These are phyloP conservation scores for Pseudochromis fuscus DNA, from an alignment of 2,797 vertebrate genomes.

Conservation along the genomic window DNA sequence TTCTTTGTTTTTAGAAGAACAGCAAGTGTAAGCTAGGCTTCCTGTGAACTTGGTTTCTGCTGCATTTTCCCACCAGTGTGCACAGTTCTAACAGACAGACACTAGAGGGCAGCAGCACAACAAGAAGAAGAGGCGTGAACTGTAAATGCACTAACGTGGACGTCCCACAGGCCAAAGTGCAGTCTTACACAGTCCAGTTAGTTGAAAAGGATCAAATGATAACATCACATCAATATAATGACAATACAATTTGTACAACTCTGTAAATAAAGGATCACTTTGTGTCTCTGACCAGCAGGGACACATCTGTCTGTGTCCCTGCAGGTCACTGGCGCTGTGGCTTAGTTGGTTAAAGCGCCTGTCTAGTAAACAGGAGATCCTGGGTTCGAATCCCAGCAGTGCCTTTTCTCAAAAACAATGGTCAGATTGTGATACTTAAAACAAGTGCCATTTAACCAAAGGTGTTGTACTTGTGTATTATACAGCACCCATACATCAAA, in stretches of 20 bases:
- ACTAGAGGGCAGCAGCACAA: constrained; percentile 70
- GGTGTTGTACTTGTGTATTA: background rate
- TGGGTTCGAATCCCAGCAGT: constrained; percentile 38
- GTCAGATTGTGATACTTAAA: no score
- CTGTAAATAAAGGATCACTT: no score
- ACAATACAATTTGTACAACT: background rate
- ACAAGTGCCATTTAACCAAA: background rate
- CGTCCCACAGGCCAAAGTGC: background rate
- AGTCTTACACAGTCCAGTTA: background rate
- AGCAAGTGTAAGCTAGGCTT: background rate
- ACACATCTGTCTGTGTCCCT: no score
- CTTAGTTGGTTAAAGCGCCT: constrained; percentile 33
- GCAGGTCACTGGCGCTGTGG: constrained; percentile 21
- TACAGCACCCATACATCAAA: no score
- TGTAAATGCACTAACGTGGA: background rate
- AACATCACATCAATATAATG: background rate
- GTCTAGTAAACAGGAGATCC: constrained; percentile 13
- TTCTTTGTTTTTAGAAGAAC: background rate
- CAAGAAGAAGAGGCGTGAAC: background rate
- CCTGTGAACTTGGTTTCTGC: background rate
- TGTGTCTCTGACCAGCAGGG: no score
- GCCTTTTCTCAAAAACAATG: constrained; percentile 15
- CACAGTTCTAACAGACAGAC: constrained; percentile 25
- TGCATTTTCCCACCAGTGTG: constrained; percentile 4
- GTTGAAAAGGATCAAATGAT: background rate